Percentiles rank a stretch among this genome's conserved stretches.
phyloP scores from a whole-genome alignment of 2,113 vertebrate genomes.

The Halcyon malimbica region DNA sequence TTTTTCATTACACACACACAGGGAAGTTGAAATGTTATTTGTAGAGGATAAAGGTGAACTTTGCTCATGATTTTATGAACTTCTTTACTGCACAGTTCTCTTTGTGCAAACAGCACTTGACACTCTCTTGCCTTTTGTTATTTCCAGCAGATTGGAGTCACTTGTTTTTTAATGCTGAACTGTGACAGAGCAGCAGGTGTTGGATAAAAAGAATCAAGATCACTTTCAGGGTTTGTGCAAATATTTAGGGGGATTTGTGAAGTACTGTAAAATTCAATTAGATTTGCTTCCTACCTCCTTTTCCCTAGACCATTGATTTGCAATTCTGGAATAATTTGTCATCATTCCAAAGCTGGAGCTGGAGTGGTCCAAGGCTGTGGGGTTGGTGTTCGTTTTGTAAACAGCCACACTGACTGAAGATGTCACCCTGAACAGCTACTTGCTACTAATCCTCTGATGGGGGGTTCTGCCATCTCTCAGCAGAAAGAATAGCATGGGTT shows the following conservation, averaged over 20 bases:
- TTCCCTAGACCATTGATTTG: background rate
- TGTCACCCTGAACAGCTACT: background rate
- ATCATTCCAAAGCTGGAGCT: background rate
- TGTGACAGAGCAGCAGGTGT: conserved; percentile 33
- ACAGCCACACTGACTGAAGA: background rate
- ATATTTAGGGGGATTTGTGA: conserved; percentile 19
- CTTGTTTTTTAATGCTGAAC: conserved; percentile 37
- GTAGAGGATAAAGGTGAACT: conserved; percentile 62
- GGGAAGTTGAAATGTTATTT: conserved; percentile 63
- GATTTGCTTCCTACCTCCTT: background rate
- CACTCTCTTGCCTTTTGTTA: conserved; percentile 61
- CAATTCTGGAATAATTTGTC: background rate
- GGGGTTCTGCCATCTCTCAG: background rate
- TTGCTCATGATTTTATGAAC: conserved; percentile 60
- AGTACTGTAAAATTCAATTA: conserved; percentile 38
- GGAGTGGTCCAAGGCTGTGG: background rate
- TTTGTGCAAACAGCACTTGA: conserved; percentile 57
- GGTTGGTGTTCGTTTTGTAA: background rate
- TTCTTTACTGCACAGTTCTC: conserved; percentile 53
- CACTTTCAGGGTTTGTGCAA: background rate
- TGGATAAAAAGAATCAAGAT: conserved; percentile 27
- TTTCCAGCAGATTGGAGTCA: conserved; percentile 41
- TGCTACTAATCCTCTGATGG: background rate
- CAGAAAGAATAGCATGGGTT: background rate
- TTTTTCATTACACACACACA: conserved; percentile 5